Percentiles rank a stretch among this genome's conserved stretches.
Conservation (phyloP, 2,797 vertebrate species). For the Macropodus opercularis region DNA sequence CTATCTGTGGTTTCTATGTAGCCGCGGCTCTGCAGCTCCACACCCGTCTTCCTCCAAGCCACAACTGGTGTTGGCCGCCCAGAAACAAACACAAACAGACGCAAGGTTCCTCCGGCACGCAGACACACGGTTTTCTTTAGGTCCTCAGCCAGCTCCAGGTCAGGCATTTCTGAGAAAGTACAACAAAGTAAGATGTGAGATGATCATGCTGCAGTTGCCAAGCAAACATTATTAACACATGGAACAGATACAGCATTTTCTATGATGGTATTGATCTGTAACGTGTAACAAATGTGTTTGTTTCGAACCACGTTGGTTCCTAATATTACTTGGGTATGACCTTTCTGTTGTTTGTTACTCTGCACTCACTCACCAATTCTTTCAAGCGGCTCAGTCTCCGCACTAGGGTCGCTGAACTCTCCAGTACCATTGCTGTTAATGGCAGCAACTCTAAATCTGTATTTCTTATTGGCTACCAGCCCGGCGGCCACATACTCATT, state of each 20-base stretch:
- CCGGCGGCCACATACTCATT: constrained; percentile 88
- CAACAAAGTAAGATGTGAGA: background rate
- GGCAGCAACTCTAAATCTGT: constrained; percentile 93
- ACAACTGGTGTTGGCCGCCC: constrained; percentile 91
- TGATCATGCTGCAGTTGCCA: background rate
- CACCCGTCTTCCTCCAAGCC: constrained; percentile 92
- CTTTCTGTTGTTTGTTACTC: too few species aligned
- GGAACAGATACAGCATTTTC: too few species aligned
- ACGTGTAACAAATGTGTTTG: too few species aligned
- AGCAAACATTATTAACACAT: too few species aligned
- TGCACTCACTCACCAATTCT: constrained; percentile 85
- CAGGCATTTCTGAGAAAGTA: constrained; percentile 88
- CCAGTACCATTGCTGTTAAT: constrained; percentile 93
- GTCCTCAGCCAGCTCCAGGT: constrained; percentile 94
- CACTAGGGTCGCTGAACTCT: constrained; percentile 92
- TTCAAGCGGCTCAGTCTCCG: constrained; percentile 90
- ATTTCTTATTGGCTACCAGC: constrained; percentile 90
- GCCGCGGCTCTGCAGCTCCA: constrained; percentile 91
- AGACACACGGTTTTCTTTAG: constrained; percentile 95
- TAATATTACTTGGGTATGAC: too few species aligned
- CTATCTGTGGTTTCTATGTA: constrained; percentile 95
- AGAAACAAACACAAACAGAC: constrained; percentile 88
- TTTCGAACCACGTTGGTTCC: too few species aligned
- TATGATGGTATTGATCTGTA: too few species aligned
- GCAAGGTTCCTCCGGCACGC: constrained; percentile 92